Base-by-base conservation (phyloP, 2,113 vertebrate species). In the Furnarius figulus region DNA sequence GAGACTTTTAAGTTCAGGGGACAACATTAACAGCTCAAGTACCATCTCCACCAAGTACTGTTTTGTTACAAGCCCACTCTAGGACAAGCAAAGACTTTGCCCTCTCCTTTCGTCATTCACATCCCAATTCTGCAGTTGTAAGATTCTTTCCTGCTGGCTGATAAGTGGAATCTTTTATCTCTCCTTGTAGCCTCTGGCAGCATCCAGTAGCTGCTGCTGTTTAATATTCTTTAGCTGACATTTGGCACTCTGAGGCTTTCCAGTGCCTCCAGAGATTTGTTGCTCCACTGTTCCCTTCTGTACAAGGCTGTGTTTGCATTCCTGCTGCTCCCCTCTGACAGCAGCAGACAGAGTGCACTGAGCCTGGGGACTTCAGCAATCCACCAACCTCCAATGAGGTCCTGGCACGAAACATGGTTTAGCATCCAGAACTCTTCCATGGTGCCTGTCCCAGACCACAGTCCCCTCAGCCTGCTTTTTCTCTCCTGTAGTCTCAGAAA, bases 401-500 rank as follows among this genome's bases (percentile, higher is more conserved):
- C 15, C 55, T 35, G 11, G 59, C 50, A 8, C 3, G 24, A 61
- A 53, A 28, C 18, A 5, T 9, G 31, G 30, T 53, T 59, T 6
- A 78, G 82, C 27, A 61, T 37, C 16, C 44, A 39, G 21, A 63
- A 27, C 21, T 55, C 65, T 46, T 61, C 39, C 7, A 3, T 2
- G 25, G 13, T 46, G 52, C 40, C 52, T 65, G 31, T 83, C 39
- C 33, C 61, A 70, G 44, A 37, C 37, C 30, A 31, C 19, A 1
- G 15, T 40, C 30, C 63, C 28, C 46, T 46, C 73, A 93, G 71
- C 37, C 52, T 49, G 18, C 0, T 52, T 86, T 75, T 52, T 70
- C 76, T 92, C 87, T 88, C 56, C 81, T 46, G 42, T 81, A 98
- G 97, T 86, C 97, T 56, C 98, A 97, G 93, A 98, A 97, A 70